These are phyloP conservation scores for Cremastinae sp. DNA, from an alignment of 2,888 invertebrate genomes.

Conservation along the genomic window DNA sequence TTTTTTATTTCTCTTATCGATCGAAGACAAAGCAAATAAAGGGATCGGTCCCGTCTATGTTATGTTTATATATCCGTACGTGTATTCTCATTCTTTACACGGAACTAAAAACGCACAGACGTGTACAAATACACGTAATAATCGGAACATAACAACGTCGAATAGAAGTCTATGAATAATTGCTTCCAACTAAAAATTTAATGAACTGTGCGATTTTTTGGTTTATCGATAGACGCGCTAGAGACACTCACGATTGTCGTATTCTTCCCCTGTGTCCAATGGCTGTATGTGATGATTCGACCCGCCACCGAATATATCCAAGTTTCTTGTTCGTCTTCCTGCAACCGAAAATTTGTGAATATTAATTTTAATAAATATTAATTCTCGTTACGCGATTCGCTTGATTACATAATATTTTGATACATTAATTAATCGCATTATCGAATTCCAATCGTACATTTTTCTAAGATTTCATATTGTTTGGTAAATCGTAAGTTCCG, in stretches of 20 bases:
- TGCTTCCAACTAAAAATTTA: conserved; percentile 12
- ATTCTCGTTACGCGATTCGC: background rate
- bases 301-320: conserved; percentile 71
- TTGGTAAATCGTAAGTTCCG: too few relatives aligned
- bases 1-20: conserved; percentile 46
- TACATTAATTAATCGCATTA: too few relatives aligned
- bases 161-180: conserved; percentile 42
- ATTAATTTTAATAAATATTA: background rate
- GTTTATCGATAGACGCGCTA: conserved; percentile 12
- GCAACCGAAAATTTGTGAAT: conserved; percentile 53
- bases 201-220: conserved; percentile 18
- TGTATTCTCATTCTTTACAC: conserved; percentile 9
- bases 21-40: conserved; percentile 58
- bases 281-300: conserved; percentile 71
- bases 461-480: too few relatives aligned
- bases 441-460: too few relatives aligned
- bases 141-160: conserved; percentile 32
- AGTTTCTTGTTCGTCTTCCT: conserved; percentile 76
- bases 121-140: background rate
- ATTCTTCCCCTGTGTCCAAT: conserved; percentile 68
- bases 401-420: background rate
- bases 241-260: conserved; percentile 70
- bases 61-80: background rate
- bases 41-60: conserved; percentile 46
- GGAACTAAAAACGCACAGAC: conserved; percentile 2